These are phyloP conservation scores for Metacarcinus magister DNA, from an alignment of 2,888 invertebrate genomes.

Conservation along the genomic window DNA sequence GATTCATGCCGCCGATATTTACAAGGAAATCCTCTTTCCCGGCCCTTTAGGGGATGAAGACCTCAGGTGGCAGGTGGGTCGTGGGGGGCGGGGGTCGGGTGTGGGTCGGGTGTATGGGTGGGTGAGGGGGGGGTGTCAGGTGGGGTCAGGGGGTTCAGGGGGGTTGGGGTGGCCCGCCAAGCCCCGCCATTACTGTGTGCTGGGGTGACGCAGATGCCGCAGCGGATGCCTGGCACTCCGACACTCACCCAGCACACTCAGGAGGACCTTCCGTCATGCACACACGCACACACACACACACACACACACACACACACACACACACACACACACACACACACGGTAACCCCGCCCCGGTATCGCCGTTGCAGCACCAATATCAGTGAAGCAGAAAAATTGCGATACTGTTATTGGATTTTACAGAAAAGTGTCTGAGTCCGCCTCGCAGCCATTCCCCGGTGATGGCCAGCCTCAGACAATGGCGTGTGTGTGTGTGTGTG, in stretches of 20 bases:
- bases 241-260: background rate
- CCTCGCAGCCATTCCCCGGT: background rate
- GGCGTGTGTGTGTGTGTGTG: background rate
- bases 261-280: too few relatives aligned
- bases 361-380: conserved; percentile 17
- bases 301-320: conserved; percentile 1
- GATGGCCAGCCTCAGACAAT: background rate
- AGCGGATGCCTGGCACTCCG: too few relatives aligned
- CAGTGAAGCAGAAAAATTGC: background rate
- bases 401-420: conserved; percentile 21
- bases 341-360: background rate
- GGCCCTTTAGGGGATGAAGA: background rate
- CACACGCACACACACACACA: background rate
- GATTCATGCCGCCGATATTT: conserved; percentile 8
- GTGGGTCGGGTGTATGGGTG: too few relatives aligned
- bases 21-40: conserved; percentile 16
- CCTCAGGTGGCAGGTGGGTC: background rate
- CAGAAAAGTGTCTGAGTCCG: background rate
- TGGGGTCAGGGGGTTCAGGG: too few relatives aligned
- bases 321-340: conserved; percentile 44
- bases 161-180: too few relatives aligned
- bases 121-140: too few relatives aligned
- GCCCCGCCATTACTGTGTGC: background rate
- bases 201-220: background rate
- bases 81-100: background rate